These are phyloP conservation scores for Melinaea menophilus DNA, from an alignment of 2,888 invertebrate genomes.

Conservation along the genomic window DNA sequence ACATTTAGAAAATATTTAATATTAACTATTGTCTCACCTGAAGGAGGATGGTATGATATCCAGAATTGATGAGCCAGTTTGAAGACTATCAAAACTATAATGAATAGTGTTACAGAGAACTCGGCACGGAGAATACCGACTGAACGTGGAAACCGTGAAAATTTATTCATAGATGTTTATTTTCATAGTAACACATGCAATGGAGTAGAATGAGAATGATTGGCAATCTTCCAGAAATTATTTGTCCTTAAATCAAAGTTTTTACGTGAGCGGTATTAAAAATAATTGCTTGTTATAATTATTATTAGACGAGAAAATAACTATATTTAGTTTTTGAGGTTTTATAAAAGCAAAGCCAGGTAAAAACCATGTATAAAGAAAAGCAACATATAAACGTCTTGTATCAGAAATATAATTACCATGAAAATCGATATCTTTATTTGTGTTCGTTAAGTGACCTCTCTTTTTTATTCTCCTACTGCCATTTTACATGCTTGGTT, in stretches of 20 bases:
- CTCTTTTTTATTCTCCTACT: too few relatives aligned
- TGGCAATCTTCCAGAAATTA: conserved; percentile 56
- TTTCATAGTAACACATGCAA: conserved; percentile 55
- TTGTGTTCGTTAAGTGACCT: too few relatives aligned
- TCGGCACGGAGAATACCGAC: conserved; percentile 20
- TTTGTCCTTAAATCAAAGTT: conserved; percentile 22
- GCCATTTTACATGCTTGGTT: too few relatives aligned
- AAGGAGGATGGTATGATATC: conserved; percentile 90
- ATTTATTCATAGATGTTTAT: conserved; percentile 74
- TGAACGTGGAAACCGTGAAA: conserved; percentile 48
- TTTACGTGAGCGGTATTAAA: not conserved
- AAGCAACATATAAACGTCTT: too few relatives aligned
- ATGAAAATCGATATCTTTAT: too few relatives aligned
- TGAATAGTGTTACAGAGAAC: conserved; percentile 18
- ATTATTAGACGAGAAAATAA: too few relatives aligned
- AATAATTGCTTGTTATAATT: too few relatives aligned
- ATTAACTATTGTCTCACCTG: conserved; percentile 66
- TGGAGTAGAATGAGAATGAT: conserved; percentile 45
- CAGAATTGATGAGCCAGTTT: conserved; percentile 93
- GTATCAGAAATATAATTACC: too few relatives aligned
- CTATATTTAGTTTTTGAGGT: too few relatives aligned
- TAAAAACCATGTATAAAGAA: too few relatives aligned
- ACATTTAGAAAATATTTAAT: too few relatives aligned
- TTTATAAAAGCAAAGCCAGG: too few relatives aligned
- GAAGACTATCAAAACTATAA: conserved; percentile 21